Base-by-base conservation (phyloP, 2,113 vertebrate species). In the Hystrix brachyura region DNA sequence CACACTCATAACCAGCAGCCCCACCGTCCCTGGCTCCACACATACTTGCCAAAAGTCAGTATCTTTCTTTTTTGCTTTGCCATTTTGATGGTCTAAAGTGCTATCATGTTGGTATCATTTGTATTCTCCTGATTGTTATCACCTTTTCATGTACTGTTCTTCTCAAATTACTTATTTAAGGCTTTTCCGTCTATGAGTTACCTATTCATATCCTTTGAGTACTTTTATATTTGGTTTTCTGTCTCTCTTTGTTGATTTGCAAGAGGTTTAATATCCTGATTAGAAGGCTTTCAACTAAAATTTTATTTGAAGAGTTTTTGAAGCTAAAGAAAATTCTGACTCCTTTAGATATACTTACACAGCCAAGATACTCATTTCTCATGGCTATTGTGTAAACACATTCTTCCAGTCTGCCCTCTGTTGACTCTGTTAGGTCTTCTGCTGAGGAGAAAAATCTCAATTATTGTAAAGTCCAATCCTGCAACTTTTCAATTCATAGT, bases 251-350 rank as follows among this genome's bases (percentile, higher is more conserved):
- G 43, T 67, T 62, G 59, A 82, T 64, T 91, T 93, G 4, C 10
- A 46, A n/a, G 19, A 79, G 34, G 93, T 94, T 32, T 43, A 18
- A 78, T 15, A 67, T 84, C 57, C 25, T 90, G 64, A 89, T 90
- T 23, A 71, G 64, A 3, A 46, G 29, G 60, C 10, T 94, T 21
- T 12, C n/a, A 88, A 46, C 94, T 81, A 95, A 81, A 90, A 67
- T 85, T 92, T 95, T 69, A 67, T 78, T 46, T 55, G 34, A 86
- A 85, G 59, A 69, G 25, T 43, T 85, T 94, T 74, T 69, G 69
- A 92, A 87, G 34, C 51, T 84, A 53, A 94, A 82, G 38, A 71
- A 96, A 92, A 69, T 78, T 88, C 90, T 90, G 92, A 53, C 67
- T 57, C n/a, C 10, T 59, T 87, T 87, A n/a, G 21, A 57, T 71